These are phyloP conservation scores for Diachasmimorpha longicaudata DNA, from an alignment of 1,140 invertebrate species.

Conservation along the genomic window DNA sequence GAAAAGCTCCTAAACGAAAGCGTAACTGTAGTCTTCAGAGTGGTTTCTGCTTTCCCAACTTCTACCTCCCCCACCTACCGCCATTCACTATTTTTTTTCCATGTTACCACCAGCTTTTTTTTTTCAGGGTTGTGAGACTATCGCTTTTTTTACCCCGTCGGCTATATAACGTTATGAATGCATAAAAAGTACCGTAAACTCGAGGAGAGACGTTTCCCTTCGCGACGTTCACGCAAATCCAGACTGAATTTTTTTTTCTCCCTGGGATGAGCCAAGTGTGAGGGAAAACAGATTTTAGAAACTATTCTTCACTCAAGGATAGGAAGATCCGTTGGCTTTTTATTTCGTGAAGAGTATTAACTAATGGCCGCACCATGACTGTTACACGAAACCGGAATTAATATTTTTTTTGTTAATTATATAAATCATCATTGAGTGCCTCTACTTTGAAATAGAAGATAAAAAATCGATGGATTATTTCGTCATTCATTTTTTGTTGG, in stretches of 20 bases:
- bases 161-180: slow-evolving; percentile 51
- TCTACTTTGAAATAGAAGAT: no score
- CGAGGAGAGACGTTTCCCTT: slow-evolving; percentile 30
- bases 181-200: slow-evolving; percentile 48
- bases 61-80: not conserved
- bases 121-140: not conserved
- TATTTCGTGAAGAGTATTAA: no score
- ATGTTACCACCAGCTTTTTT: slow-evolving; percentile 14
- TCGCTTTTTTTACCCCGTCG: slow-evolving; percentile 11
- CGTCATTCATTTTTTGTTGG: no score
- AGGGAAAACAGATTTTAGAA: slow-evolving; percentile 40
- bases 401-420: no score
- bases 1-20: slow-evolving; percentile 37
- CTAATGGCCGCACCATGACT: no score
- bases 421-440: no score
- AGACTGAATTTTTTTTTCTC: not conserved
- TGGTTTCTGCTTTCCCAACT: slow-evolving; percentile 21
- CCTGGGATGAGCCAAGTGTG: slow-evolving; percentile 8
- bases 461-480: no score
- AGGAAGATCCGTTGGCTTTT: no score
- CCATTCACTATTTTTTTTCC: slow-evolving; percentile 17
- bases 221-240: slow-evolving; percentile 26
- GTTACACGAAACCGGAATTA: no score
- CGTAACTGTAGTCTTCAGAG: slow-evolving; percentile 45
- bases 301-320: slow-evolving; percentile 39